phyloP scores from a whole-genome alignment of 1,140 invertebrate genomes.

The Drosophila rhopaloa region DNA sequence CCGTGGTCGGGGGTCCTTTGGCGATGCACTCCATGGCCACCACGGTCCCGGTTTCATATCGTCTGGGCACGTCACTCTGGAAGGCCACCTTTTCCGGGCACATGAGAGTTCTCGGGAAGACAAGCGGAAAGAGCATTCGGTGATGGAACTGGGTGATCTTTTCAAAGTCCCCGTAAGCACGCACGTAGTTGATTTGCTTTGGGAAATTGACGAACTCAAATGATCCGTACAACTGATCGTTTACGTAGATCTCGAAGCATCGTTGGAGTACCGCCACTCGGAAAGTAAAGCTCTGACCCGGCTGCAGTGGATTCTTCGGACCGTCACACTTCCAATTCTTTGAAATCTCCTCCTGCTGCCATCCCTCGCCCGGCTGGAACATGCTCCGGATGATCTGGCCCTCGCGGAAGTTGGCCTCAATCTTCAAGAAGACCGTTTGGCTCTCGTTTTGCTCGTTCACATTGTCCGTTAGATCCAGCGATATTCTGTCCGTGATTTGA shows the following conservation, averaged over 20 bases:
- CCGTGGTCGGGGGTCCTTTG: slow-evolving; percentile 75
- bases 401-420: slow-evolving; percentile 82
- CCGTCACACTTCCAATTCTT: slow-evolving; percentile 83
- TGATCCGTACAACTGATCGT: slow-evolving; percentile 78
- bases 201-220: slow-evolving; percentile 82
- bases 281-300: slow-evolving; percentile 79
- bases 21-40: slow-evolving; percentile 83
- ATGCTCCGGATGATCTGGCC: slow-evolving; percentile 84
- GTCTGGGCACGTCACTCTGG: slow-evolving; percentile 78
- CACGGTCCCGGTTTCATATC: slow-evolving; percentile 79
- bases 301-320: slow-evolving; percentile 77
- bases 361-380: slow-evolving; percentile 82
- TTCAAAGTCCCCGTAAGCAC: slow-evolving; percentile 80
- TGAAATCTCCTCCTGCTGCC: slow-evolving; percentile 83
- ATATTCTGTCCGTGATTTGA: slow-evolving; percentile 60
- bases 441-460: slow-evolving; percentile 76
- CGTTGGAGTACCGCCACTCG: slow-evolving; percentile 79
- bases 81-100: slow-evolving; percentile 76
- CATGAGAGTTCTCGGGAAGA: slow-evolving; percentile 74
- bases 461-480: slow-evolving; percentile 77
- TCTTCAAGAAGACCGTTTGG: slow-evolving; percentile 80
- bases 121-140: slow-evolving; percentile 78
- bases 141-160: slow-evolving; percentile 83
- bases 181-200: slow-evolving; percentile 79
- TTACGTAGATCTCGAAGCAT: slow-evolving; percentile 82